phyloP scores from a whole-genome alignment of 30 jellyfish, hydroid and myxozoan genomes.

The Turritopsis rubra region DNA sequence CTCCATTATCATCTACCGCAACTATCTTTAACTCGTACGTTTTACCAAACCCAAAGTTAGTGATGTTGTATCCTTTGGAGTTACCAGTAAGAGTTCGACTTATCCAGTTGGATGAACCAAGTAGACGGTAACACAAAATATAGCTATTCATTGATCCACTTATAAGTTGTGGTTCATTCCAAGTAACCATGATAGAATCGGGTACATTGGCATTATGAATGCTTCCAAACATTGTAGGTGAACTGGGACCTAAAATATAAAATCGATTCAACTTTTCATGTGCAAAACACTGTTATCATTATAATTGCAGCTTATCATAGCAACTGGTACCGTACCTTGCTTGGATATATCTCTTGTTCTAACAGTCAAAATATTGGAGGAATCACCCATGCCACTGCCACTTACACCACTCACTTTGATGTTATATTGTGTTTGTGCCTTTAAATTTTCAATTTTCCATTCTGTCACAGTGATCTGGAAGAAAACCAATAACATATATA shows the following conservation, averaged over 20 bases:
- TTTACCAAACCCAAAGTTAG: conserved; percentile 28
- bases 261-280: neutral
- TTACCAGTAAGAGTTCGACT: conserved; percentile 39
- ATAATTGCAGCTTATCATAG: neutral
- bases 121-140: conserved; percentile 33
- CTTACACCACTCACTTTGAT: conserved; percentile 27
- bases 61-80: conserved; percentile 25
- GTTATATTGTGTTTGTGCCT: conserved; percentile 5
- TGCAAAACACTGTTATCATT: neutral
- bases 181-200: conserved; percentile 42
- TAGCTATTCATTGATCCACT: conserved; percentile 45
- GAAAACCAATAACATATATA: neutral
- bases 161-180: conserved; percentile 58
- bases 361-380: neutral
- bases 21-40: conserved; percentile 37
- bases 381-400: conserved; percentile 25
- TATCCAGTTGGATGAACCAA: conserved; percentile 29
- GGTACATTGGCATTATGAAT: conserved; percentile 46
- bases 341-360: conserved; percentile 23
- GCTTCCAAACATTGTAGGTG: conserved; percentile 42
- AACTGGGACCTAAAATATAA: conserved; percentile 52
- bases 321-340: conserved; percentile 1
- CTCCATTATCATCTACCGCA: conserved; percentile 57
- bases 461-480: conserved; percentile 3
- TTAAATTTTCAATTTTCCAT: conserved; percentile 1